Evolutionary conservation across 2,888 invertebrate species (phyloP).

Genomic region (Epistrophe eligans): DNA sequence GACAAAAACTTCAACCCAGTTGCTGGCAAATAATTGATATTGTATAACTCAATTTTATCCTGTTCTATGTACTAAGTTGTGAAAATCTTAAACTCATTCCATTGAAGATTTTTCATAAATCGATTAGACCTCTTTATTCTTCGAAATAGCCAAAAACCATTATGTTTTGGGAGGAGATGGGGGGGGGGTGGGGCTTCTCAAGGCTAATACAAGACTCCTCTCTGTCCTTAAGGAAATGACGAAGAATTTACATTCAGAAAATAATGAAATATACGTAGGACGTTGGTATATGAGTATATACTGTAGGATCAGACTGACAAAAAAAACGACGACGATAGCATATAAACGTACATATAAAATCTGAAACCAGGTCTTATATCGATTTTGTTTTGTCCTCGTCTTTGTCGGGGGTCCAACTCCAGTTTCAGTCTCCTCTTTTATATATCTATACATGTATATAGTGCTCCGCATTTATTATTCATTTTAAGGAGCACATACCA

Average conservation of each 20-base stretch:
- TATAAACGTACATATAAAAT: constrained; percentile 12
- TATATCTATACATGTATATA: too few species aligned
- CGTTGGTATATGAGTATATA: neutral
- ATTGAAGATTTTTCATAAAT: constrained; percentile 6
- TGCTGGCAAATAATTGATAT: neutral
- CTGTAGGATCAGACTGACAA: neutral
- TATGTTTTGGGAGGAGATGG: neutral
- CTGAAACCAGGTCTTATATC: constrained; percentile 56
- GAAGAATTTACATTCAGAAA: constrained; percentile 5
- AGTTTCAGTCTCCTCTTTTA: neutral
- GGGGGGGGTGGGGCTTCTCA: neutral
- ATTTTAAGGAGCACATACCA: constrained; percentile 42
- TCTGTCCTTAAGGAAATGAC: neutral
- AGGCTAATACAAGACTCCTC: constrained; percentile 1
- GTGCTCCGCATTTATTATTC: constrained; percentile 37
- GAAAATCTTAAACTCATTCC: neutral
- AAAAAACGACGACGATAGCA: neutral
- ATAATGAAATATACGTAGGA: neutral
- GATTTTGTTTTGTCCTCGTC: constrained; percentile 47
- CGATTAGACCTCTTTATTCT: constrained; percentile 16
- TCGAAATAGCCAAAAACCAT: constrained; percentile 4
- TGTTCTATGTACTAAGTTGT: neutral
- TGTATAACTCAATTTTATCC: constrained; percentile 8
- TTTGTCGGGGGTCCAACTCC: constrained; percentile 11
- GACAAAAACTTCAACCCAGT: neutral